phyloP scores from a whole-genome alignment of 2,797 vertebrate genomes.

The Bothrops alternatus region DNA sequence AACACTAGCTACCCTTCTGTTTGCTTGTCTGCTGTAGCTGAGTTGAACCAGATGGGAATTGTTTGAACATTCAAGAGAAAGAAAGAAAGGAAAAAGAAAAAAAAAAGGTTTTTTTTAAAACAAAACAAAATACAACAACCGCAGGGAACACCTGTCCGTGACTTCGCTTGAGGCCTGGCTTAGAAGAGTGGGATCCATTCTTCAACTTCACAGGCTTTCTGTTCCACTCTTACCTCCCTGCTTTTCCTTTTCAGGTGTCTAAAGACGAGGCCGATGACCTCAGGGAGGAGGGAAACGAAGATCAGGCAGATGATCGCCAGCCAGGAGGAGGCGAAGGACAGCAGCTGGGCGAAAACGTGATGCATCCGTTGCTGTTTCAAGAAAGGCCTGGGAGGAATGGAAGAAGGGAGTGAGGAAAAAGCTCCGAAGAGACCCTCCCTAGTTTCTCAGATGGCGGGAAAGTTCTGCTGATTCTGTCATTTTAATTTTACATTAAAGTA shows the following conservation, averaged over 20 bases:
- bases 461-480: not conserved
- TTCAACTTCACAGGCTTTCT: not conserved
- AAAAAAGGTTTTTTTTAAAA: not conserved
- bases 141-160: constrained; percentile 54
- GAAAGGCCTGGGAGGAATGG: constrained; percentile 84
- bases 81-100: constrained; percentile 38
- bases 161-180: not conserved
- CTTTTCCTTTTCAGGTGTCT: constrained; percentile 79
- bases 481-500: not conserved
- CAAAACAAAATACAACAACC: not conserved
- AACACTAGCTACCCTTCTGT: constrained; percentile 4
- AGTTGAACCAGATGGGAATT: constrained; percentile 46
- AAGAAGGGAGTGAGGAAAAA: constrained; percentile 27
- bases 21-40: constrained; percentile 23
- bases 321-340: constrained; percentile 91
- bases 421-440: not conserved
- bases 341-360: constrained; percentile 95
- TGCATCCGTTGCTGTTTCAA: constrained; percentile 94
- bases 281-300: constrained; percentile 91
- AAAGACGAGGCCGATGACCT: constrained; percentile 86
- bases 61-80: constrained; percentile 56
- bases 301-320: constrained; percentile 94
- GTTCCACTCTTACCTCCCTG: constrained; percentile 81
- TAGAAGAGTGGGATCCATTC: constrained; percentile 47
- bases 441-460: not conserved